Percentiles rank a stretch among this genome's conserved stretches.
Conservation (phyloP, 1,140 invertebrate species). For the Grapholita molesta region DNA sequence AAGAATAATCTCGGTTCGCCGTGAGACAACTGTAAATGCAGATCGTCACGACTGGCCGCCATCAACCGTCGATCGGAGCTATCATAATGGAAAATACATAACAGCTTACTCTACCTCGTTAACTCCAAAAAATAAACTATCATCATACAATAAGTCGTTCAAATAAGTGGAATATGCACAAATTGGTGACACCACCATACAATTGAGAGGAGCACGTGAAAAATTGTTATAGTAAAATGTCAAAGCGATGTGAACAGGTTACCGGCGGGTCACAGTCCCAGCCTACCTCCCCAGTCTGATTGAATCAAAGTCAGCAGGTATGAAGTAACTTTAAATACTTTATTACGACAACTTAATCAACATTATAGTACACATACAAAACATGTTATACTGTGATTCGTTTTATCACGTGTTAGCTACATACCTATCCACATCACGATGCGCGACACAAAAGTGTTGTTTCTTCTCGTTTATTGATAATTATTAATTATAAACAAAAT, state of each 20-base stretch:
- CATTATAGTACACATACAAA: conserved; percentile 76
- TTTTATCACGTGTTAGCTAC: conserved; percentile 72
- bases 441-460: conserved; percentile 56
- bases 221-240: conserved; percentile 33
- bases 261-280: not conserved
- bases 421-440: conserved; percentile 75
- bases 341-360: conserved; percentile 77
- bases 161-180: conserved; percentile 32
- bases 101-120: conserved; percentile 75
- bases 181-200: conserved; percentile 30
- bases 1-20: conserved; percentile 64
- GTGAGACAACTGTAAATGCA: conserved; percentile 71
- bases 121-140: conserved; percentile 73
- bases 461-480: conserved; percentile 44
- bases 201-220: conserved; percentile 32
- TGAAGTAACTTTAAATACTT: conserved; percentile 77
- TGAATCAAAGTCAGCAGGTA: conserved; percentile 68
- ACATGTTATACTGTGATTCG: conserved; percentile 74
- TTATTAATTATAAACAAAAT: conserved; percentile 58
- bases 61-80: conserved; percentile 43
- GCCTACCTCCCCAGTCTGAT: conserved; percentile 23
- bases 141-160: conserved; percentile 66
- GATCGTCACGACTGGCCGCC: conserved; percentile 51
- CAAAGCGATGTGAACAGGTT: conserved; percentile 67
- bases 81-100: conserved; percentile 68